Percentiles rank a stretch among this genome's conserved stretches.
These are phyloP conservation scores for Synanthedon myopaeformis DNA, from an alignment of 2,888 invertebrate genomes.

Conservation along the genomic window DNA sequence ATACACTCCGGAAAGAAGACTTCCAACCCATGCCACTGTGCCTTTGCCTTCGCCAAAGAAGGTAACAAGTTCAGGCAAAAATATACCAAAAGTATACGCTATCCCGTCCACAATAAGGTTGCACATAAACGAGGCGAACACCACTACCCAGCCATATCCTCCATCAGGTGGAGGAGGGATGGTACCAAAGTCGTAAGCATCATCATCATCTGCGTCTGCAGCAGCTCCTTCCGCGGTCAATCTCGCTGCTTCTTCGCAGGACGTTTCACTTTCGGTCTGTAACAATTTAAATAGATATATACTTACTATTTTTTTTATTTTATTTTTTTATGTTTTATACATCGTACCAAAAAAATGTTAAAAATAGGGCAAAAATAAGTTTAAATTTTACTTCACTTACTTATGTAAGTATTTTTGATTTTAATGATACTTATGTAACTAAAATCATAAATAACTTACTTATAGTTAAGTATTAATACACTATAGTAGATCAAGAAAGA, in stretches of 20 bases:
- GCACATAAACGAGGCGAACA: constrained; percentile 96
- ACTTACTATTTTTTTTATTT: no score
- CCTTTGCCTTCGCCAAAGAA: constrained; percentile 89
- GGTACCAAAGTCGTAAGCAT: constrained; percentile 77
- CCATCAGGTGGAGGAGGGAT: constrained; percentile 90
- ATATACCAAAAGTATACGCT: constrained; percentile 98
- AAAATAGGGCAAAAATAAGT: neutral
- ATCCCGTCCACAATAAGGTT: constrained; percentile 99
- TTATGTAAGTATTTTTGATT: no score
- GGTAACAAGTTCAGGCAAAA: constrained; percentile 82
- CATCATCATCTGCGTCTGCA: constrained; percentile 72
- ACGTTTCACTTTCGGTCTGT: constrained; percentile 88
- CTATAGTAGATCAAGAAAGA: no score
- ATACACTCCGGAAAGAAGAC: constrained; percentile 95
- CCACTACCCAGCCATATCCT: constrained; percentile 94
- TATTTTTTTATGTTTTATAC: neutral
- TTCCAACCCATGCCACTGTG: constrained; percentile 93
- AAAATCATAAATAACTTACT: no score
- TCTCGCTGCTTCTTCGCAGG: constrained; percentile 85
- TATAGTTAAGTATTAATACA: no score
- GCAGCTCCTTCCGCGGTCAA: constrained; percentile 76
- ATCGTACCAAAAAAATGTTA: constrained; percentile 1
- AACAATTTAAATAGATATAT: constrained; percentile 27
- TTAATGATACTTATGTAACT: no score
- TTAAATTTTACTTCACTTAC: no score